Conservation (phyloP, 2,113 vertebrate species). For the Nettapus auritus region DNA sequence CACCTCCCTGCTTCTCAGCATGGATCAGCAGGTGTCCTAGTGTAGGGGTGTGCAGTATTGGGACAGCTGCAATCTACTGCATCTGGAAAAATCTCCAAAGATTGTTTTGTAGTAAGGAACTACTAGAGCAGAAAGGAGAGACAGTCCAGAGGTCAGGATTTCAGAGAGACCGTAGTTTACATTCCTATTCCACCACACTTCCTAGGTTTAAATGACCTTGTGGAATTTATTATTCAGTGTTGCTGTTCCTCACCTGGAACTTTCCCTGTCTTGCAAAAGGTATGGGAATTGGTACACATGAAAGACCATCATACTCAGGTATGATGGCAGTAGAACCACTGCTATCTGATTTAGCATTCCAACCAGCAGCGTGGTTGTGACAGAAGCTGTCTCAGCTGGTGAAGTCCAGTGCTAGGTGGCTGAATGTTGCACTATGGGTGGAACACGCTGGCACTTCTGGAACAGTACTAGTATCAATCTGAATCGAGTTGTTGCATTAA, state of each 20-base stretch:
- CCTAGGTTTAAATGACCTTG: neutral
- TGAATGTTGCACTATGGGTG: neutral
- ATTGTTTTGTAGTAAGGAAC: neutral
- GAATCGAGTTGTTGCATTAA: neutral
- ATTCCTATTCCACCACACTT: neutral
- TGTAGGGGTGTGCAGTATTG: neutral
- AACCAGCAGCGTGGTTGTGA: neutral
- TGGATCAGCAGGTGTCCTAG: neutral
- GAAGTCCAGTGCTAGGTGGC: neutral
- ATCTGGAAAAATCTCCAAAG: slow-evolving; percentile 23
- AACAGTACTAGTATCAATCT: neutral
- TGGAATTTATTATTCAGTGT: neutral
- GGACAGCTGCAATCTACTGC: neutral
- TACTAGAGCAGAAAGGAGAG: neutral
- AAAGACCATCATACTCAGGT: neutral
- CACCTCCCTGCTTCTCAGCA: slow-evolving; percentile 39
- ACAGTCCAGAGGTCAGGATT: neutral
- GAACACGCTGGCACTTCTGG: neutral
- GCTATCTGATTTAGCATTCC: neutral
- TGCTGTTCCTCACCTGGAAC: neutral
- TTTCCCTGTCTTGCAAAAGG: neutral
- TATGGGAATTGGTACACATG: neutral
- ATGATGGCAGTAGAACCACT: neutral
- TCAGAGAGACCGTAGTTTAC: neutral
- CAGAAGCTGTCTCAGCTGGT: neutral